Base-by-base conservation (phyloP, 2,113 vertebrate genomes). In the Esox niger region DNA sequence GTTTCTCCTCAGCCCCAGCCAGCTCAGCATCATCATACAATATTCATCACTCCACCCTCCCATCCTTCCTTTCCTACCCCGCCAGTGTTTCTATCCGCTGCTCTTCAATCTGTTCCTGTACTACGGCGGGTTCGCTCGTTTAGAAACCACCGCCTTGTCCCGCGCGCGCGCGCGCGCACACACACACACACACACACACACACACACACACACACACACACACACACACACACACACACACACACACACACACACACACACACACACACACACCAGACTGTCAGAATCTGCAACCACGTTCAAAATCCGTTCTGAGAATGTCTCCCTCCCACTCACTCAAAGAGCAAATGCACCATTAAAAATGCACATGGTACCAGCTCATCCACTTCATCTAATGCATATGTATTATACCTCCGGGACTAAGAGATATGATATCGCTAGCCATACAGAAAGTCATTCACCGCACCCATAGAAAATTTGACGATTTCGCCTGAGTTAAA, bases 321-420 rank as follows among this genome's bases (percentile, higher is more conserved):
- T 79, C 71, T 58, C 84, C 81, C 84, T 87, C 81, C 87, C 80
- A 83, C 85, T 88, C 82, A 76, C 82, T 87, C 86, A 77, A 77
- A 82, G 78, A 89, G 88, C 87, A 91, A 92, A 90, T 84, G 84
- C 79, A 2, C 79, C 82, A 89, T 92, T 86, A 90, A 91, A 90
- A 88, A 90, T 89, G 84, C 87, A 90, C 77, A 85, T 83, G 84
- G 85, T 83, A 84, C 82, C 82, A 79, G 84, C 85, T 87, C 85
- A 83, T 88, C 83, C 70, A 61, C 17, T 87, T 87, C 88, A 86
- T 77, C 85, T 90, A 80, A 89, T 92, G 87, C 90, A 90, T 90
- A 90, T 90, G 87, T 85, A 92, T 88, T 75, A 87, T 77, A 88
- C 88, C 86, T 88, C 73, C 75, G 78, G 87, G 90, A 90, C 79